These are phyloP conservation scores for Capitella teleta DNA, from an alignment of 1,140 invertebrate genomes.

Conservation along the genomic window DNA sequence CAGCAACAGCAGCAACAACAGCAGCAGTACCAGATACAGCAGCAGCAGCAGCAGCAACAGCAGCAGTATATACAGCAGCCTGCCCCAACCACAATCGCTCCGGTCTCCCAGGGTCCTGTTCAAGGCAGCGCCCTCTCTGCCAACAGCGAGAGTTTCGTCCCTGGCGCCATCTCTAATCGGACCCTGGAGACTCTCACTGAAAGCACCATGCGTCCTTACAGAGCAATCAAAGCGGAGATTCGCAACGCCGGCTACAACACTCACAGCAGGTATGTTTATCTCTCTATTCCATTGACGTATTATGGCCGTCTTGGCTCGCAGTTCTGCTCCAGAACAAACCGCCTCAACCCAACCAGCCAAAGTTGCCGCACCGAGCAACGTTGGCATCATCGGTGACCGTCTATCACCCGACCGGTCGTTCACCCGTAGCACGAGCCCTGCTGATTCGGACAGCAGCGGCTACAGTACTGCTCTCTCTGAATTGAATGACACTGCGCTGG, in stretches of 20 bases:
- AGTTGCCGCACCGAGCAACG: not conserved
- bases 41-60: not conserved
- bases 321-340: not conserved
- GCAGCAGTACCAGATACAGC: not conserved
- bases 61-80: no score
- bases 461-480: conserved; percentile 40
- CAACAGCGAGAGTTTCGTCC: conserved; percentile 6
- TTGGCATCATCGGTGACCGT: not conserved
- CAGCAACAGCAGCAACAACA: conserved; percentile 2
- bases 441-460: conserved; percentile 52
- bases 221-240: conserved; percentile 1
- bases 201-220: conserved; percentile 1
- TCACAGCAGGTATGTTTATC: no score
- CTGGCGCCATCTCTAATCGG: conserved; percentile 12
- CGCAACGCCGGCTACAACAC: not conserved
- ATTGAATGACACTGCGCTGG: conserved; percentile 45
- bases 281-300: no score
- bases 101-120: no score
- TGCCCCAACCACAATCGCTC: no score
- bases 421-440: conserved; percentile 48
- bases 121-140: not conserved
- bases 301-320: no score
- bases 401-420: not conserved
- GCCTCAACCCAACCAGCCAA: not conserved
- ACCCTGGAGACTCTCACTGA: conserved; percentile 12